phyloP scores from a whole-genome alignment of 2,113 vertebrate genomes.

The Tetrao urogallus region DNA sequence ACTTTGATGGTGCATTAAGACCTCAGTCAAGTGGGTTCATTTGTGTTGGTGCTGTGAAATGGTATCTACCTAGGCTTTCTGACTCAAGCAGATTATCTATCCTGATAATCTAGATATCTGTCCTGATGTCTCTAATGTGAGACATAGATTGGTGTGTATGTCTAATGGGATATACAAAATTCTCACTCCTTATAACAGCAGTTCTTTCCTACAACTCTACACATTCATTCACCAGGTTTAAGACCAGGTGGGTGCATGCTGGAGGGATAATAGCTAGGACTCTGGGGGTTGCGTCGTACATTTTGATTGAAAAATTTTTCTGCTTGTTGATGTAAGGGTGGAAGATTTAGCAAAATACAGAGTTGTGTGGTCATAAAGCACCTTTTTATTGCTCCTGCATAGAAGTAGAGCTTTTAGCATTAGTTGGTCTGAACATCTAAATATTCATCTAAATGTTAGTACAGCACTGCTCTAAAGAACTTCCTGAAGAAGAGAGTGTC shows the following conservation, averaged over 20 bases:
- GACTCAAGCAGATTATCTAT: not conserved
- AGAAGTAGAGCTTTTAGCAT: not conserved
- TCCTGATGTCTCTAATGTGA: not conserved
- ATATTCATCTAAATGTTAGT: no score
- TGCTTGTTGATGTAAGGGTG: not conserved
- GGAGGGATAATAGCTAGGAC: not conserved
- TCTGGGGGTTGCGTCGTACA: not conserved
- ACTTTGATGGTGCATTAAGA: not conserved
- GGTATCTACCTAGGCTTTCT: not conserved
- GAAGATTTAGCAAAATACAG: not conserved
- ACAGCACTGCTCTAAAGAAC: not conserved
- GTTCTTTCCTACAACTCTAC: not conserved
- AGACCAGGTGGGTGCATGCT: not conserved
- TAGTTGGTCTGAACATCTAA: not conserved
- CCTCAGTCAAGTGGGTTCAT: not conserved
- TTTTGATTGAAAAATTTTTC: not conserved
- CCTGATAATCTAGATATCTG: not conserved
- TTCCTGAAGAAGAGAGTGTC: not conserved
- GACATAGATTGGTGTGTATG: not conserved
- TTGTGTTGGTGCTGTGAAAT: not conserved
- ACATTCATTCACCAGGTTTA: not conserved
- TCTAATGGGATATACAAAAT: not conserved
- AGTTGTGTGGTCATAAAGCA: not conserved
- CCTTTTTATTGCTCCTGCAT: not conserved
- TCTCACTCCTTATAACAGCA: not conserved